Base-by-base conservation (phyloP, 2,888 invertebrate species). In the Notodonta dromedarius region DNA sequence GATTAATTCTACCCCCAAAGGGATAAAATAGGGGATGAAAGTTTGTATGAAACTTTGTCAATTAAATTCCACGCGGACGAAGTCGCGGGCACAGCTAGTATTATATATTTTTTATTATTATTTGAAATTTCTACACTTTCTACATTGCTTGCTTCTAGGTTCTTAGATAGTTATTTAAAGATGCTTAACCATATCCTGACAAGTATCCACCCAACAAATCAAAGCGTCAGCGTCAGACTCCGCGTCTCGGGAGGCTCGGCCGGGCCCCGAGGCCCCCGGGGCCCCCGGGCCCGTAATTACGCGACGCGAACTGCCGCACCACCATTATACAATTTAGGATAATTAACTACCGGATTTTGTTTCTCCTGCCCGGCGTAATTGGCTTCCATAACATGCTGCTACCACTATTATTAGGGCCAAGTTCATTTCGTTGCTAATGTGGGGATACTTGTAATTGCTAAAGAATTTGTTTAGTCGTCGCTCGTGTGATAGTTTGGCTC, bases 341-440 rank as follows among this genome's bases (percentile, higher is more conserved):
- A 92, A 94, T 94, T 94, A 94, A 93, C 94, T 93, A 92, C 91
- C 87, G 93, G 92, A 92, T 89, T 91, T 91, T 84, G 89, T 86
- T 46, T 85, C 84, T 80, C 85, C 83, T 83, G 78, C 84, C 82
- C 82, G 72, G 78, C 65, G 87, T 90, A 89, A 93, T 93, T 91
- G 87, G 87, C 83, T 88, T 85, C 90, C 89, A 91, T 93, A 91
- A 91, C 89, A 87, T 85, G 85, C 80, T 79, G 79, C 84, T 79
- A 82, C 83, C 80, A 71, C 78, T 84, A 79, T 87, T 84, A 89
- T 87, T 88, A 89, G 78, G 74, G 71, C 73, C 77, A 73, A 74
- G 80, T 80, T 81, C 82, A 83, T 85, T 86, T 82, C 78, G 84
- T 81, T 80, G 84, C 84, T 87, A 87, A 86, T 88, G 82, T 77